A percentile compares a stretch with the other conserved stretches of the same genome.
Conservation (phyloP, 2,113 vertebrate species). For the Brachypteracias leptosomus region DNA sequence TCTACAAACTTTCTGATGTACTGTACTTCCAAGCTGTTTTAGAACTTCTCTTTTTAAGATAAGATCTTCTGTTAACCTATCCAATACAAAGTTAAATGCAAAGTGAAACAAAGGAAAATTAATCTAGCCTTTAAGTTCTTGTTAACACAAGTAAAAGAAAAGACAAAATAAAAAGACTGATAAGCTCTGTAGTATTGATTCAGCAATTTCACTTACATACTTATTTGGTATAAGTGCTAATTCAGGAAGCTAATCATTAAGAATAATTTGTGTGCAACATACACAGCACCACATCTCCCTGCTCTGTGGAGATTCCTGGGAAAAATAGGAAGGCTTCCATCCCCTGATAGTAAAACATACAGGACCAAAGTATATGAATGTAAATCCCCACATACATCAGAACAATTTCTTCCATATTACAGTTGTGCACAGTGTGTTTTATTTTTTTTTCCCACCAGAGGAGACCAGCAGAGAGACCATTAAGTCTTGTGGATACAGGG, state of each 20-base stretch:
- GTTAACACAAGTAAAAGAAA: neutral
- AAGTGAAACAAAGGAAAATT: neutral
- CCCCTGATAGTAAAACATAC: neutral
- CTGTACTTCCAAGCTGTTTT: neutral
- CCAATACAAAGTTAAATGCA: neutral
- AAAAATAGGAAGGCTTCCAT: neutral
- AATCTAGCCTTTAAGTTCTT: neutral
- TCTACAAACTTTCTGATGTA: neutral
- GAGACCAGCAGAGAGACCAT: neutral
- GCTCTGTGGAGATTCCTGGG: neutral
- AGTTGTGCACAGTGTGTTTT: neutral
- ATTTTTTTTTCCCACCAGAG: neutral
- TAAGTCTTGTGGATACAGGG: neutral
- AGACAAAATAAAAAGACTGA: neutral
- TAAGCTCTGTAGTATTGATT: neutral
- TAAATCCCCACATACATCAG: neutral
- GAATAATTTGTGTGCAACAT: neutral
- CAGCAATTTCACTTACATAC: neutral
- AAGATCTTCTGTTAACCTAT: neutral
- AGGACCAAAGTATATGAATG: neutral
- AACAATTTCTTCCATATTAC: neutral
- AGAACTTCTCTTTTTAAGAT: neutral
- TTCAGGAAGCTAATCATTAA: neutral
- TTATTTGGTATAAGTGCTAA: neutral
- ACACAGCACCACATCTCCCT: neutral